Conservation (phyloP, 2,888 invertebrate genomes). For the Beris chalybata region DNA sequence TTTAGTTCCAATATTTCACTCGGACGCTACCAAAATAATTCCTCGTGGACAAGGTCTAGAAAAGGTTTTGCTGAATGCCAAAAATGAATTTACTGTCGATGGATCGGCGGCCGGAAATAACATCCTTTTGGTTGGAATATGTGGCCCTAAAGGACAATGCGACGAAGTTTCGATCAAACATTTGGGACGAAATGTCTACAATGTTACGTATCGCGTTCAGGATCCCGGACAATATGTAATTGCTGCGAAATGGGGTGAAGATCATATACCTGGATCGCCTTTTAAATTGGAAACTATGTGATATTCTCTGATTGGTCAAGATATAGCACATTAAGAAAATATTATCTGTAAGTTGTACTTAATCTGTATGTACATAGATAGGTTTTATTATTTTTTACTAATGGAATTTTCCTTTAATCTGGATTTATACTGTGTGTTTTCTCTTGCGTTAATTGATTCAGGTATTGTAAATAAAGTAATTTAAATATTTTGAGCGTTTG, state of each 20-base stretch:
- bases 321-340: too few relatives aligned
- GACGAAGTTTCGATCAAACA: slow-evolving; percentile 94
- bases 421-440: too few relatives aligned
- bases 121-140: slow-evolving; percentile 91
- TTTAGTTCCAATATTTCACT: slow-evolving; percentile 47
- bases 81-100: slow-evolving; percentile 53
- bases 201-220: slow-evolving; percentile 85
- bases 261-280: slow-evolving; percentile 96
- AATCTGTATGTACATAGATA: too few relatives aligned
- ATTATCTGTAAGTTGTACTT: too few relatives aligned
- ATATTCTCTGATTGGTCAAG: not conserved
- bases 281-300: slow-evolving; percentile 55
- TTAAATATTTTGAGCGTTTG: too few relatives aligned
- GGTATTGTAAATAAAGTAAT: too few relatives aligned
- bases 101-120: slow-evolving; percentile 71
- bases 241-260: slow-evolving; percentile 95
- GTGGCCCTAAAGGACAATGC: slow-evolving; percentile 94
- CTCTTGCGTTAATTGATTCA: too few relatives aligned
- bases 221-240: slow-evolving; percentile 92
- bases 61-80: slow-evolving; percentile 47
- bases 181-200: slow-evolving; percentile 85
- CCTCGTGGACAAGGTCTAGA: slow-evolving; percentile 49
- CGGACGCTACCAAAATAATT: slow-evolving; percentile 50
- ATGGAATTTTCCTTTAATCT: too few relatives aligned
- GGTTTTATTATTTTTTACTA: too few relatives aligned